Conservation (phyloP, 2,113 vertebrate species). For the Setophaga kirtlandii region DNA sequence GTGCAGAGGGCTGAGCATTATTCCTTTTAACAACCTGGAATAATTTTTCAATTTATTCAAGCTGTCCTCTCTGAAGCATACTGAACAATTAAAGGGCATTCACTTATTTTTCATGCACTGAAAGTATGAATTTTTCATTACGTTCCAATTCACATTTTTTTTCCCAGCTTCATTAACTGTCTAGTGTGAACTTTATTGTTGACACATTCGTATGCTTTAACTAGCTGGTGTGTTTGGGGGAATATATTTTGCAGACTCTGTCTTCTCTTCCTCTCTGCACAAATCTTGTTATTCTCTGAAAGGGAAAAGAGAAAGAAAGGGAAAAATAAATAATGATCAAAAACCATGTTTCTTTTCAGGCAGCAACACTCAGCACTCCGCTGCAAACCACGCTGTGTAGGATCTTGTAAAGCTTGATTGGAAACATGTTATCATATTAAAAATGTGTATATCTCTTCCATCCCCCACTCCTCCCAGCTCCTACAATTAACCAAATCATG, state of each 20-base stretch:
- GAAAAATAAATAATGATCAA: slow-evolving; percentile 34
- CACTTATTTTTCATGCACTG: slow-evolving; percentile 63
- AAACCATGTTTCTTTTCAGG: slow-evolving; percentile 1
- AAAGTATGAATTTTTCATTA: slow-evolving; percentile 74
- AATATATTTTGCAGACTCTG: slow-evolving; percentile 34
- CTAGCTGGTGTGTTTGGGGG: not conserved
- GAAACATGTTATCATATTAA: slow-evolving; percentile 43
- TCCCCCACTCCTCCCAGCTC: not conserved
- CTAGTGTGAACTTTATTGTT: slow-evolving; percentile 70
- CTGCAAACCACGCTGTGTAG: not conserved
- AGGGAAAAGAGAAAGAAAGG: slow-evolving; percentile 18
- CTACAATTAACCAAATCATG: slow-evolving; percentile 20
- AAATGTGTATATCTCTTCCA: not conserved
- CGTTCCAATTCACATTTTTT: slow-evolving; percentile 62
- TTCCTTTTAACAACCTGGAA: not conserved
- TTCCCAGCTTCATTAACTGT: slow-evolving; percentile 66
- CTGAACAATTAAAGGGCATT: slow-evolving; percentile 69
- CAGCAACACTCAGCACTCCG: not conserved
- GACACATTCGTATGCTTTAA: slow-evolving; percentile 51
- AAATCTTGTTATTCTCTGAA: slow-evolving; percentile 23
- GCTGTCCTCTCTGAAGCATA: slow-evolving; percentile 42
- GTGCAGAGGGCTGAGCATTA: not conserved
- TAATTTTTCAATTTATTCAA: slow-evolving; percentile 47
- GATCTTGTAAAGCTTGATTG: slow-evolving; percentile 37
- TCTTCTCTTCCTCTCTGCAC: slow-evolving; percentile 4